Percentiles rank a stretch among this genome's conserved stretches.
These are phyloP conservation scores for Scaptomyza polygonia DNA, from an alignment of 2,888 invertebrate genomes.

Conservation along the genomic window DNA sequence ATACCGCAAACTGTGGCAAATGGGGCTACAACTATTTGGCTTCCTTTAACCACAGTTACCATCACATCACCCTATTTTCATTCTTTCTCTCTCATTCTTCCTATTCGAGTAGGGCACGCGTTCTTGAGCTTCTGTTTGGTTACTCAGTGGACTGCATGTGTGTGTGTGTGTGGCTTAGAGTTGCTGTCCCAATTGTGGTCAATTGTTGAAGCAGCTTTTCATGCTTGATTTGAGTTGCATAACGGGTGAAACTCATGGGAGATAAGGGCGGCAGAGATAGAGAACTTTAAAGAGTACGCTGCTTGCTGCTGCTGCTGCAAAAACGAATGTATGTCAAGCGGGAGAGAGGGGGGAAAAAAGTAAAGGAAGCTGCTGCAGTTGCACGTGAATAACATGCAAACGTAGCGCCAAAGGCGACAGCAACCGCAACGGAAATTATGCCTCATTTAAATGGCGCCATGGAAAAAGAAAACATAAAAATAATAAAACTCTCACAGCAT, in stretches of 20 bases:
- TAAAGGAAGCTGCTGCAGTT: background rate
- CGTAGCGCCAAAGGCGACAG: slow-evolving; percentile 38
- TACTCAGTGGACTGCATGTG: slow-evolving; percentile 6
- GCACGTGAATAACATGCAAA: slow-evolving; percentile 29
- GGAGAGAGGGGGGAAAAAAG: background rate
- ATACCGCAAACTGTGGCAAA: slow-evolving; percentile 65
- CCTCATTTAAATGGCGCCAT: slow-evolving; percentile 59
- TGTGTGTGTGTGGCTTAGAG: slow-evolving; percentile 23
- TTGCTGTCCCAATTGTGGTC: slow-evolving; percentile 74
- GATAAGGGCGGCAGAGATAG: slow-evolving; percentile 2
- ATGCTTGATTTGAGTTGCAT: slow-evolving; percentile 71
- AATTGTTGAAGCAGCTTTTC: slow-evolving; percentile 68
- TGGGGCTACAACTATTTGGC: slow-evolving; percentile 78
- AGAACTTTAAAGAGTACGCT: slow-evolving; percentile 12
- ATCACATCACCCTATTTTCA: background rate
- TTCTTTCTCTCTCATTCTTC: background rate
- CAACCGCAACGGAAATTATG: slow-evolving; percentile 53
- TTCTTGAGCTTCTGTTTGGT: slow-evolving; percentile 41
- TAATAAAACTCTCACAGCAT: slow-evolving; percentile 37
- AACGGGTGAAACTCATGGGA: slow-evolving; percentile 30
- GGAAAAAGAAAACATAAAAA: slow-evolving; percentile 1
- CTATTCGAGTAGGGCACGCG: slow-evolving; percentile 28
- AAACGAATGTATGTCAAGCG: slow-evolving; percentile 61
- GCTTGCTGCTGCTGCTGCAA: too few species aligned
- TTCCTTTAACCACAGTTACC: slow-evolving; percentile 49